Percentiles rank a stretch among this genome's conserved stretches.
Evolutionary conservation across 2,797 vertebrate species (phyloP).

Genomic region (Alauda arvensis): DNA sequence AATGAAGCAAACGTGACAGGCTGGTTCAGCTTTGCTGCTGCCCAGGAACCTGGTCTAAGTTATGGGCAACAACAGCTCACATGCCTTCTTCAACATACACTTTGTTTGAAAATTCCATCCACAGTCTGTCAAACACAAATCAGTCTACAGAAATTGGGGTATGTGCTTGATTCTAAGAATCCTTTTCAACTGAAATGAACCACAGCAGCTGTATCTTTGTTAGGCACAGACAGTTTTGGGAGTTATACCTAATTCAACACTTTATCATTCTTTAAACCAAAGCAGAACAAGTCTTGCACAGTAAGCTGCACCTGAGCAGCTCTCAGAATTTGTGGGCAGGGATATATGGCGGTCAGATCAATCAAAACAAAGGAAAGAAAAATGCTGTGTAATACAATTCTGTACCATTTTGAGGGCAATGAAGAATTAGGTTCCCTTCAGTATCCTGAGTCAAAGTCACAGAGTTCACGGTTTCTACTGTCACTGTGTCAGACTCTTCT

Average conservation of each 20-base stretch:
- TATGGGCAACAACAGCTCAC: not conserved
- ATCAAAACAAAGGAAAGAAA: not conserved
- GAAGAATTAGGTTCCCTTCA: conserved; percentile 92
- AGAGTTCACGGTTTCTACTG: conserved; percentile 85
- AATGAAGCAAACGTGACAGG: not conserved
- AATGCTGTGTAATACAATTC: not conserved
- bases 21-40: not conserved
- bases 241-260: not conserved
- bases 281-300: not conserved
- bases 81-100: not conserved
- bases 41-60: not conserved
- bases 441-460: conserved; percentile 91
- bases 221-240: not conserved
- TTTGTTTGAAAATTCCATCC: not conserved
- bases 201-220: not conserved
- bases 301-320: not conserved
- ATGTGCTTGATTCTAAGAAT: not conserved
- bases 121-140: not conserved
- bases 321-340: not conserved
- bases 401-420: conserved; percentile 87
- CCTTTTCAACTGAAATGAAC: not conserved
- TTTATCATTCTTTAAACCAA: not conserved
- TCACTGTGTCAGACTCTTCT: conserved; percentile 83
- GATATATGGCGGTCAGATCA: not conserved
- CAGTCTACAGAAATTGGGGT: not conserved